A percentile compares a stretch with the other conserved stretches of the same genome.
Conservation (phyloP, 2,888 invertebrate species). For the Metalampra italica region DNA sequence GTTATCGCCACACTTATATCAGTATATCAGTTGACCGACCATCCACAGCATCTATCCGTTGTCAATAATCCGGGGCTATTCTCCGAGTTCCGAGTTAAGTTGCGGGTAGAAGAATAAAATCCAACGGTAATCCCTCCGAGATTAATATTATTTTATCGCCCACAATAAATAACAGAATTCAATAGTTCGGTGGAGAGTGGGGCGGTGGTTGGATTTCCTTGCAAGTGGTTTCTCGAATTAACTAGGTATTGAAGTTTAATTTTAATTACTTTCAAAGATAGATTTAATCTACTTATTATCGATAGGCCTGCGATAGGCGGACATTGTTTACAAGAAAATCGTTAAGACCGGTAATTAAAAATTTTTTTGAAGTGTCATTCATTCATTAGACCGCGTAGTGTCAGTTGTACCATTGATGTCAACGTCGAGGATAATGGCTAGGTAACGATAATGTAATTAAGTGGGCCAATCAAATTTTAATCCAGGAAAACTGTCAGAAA, state of each 20-base stretch:
- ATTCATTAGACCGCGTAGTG: too few relatives aligned
- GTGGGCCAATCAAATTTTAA: too few relatives aligned
- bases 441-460: too few relatives aligned
- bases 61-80: conserved; percentile 58
- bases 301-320: too few relatives aligned
- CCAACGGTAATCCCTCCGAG: conserved; percentile 68
- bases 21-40: background rate
- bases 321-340: too few relatives aligned
- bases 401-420: too few relatives aligned
- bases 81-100: conserved; percentile 58
- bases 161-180: conserved; percentile 77
- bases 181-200: conserved; percentile 45
- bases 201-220: background rate
- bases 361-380: too few relatives aligned
- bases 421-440: too few relatives aligned
- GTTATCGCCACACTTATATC: background rate
- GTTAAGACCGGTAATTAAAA: too few relatives aligned
- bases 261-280: background rate
- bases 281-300: too few relatives aligned
- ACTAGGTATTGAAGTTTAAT: background rate
- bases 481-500: too few relatives aligned
- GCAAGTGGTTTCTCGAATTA: background rate
- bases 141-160: conserved; percentile 78
- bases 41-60: conserved; percentile 49
- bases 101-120: conserved; percentile 70